Evolutionary conservation across 1,140 invertebrate species (phyloP), one percentile per base, ranked within the genome.

Genomic region (Bombus confusus): DNA sequence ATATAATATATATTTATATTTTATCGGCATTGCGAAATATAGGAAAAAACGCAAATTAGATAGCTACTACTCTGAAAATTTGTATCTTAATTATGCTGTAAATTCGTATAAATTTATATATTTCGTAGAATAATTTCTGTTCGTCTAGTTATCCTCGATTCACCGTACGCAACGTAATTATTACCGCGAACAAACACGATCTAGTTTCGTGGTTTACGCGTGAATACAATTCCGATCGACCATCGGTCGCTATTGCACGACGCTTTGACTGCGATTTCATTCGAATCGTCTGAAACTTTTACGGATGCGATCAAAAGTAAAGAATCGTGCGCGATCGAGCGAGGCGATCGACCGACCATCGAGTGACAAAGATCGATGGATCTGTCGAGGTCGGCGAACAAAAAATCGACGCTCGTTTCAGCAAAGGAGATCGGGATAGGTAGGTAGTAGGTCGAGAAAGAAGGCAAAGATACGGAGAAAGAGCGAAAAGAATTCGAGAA

Each of bases 301-400:
- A 13, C 25, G 34, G 76, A 25, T 28, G 1, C 9, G 15, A 69
- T 3, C 0, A 78, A 22, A 81, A 68, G 62, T 37, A 72, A 18
- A 37, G 52, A 43, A 34, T 41, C 12, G 41, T 25, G 79, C 59
- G 81, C 37, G 31, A 79, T 73, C 80, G 76, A 69, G 68, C 57
- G 31, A 47, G 47, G n/a, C 74, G 68, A 85, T 90, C 86, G 69
- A 83, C 37, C 62, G 69, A 59, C 78, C 34, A 18, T 9, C 59
- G 13, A 59, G 10, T 47, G 83, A 82, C 85, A 76, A 73, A 75
- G 87, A 93, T 91, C 90, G 87, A 90, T 92, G 90, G 92, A 91
- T 92, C 88, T 92, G 83, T 90, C 86, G 91, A 89, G 86, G 88
- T 91, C 87, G 86, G 86, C 72, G 68, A 57, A 74, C 87, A 93